Percentiles rank a stretch among this genome's conserved stretches.
phyloP scores from a whole-genome alignment of 2,888 invertebrate species.

The Saturnia pavonia region DNA sequence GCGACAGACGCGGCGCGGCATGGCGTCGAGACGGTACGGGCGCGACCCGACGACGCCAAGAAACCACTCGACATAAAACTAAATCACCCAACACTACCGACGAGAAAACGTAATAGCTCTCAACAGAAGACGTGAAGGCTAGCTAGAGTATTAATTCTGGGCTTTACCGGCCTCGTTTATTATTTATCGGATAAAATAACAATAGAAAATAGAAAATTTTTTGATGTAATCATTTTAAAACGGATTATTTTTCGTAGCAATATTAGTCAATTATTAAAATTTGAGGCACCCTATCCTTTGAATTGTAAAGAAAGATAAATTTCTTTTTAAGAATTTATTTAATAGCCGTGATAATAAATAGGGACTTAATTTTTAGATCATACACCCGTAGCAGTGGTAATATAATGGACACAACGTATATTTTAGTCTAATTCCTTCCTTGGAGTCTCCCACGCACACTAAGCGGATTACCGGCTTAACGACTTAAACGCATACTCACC shows the following conservation, averaged over 20 bases:
- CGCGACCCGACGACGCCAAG: conserved; percentile 70
- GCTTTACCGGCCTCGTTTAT: conserved; percentile 32
- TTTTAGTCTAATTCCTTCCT: conserved; percentile 67
- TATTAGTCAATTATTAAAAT: conserved; percentile 8
- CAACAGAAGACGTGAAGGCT: conserved; percentile 52
- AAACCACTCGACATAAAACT: conserved; percentile 72
- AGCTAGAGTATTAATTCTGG: conserved; percentile 48
- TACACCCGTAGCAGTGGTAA: neutral
- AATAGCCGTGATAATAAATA: neutral
- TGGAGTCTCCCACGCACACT: conserved; percentile 61
- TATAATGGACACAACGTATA: conserved; percentile 39
- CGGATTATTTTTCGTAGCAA: neutral
- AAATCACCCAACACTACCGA: conserved; percentile 57
- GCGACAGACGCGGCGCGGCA: conserved; percentile 27
- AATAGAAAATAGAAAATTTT: conserved; percentile 8
- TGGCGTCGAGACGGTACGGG: conserved; percentile 55
- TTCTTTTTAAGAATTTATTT: neutral
- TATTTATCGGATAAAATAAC: conserved; percentile 13
- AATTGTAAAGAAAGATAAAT: neutral
- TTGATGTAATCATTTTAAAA: conserved; percentile 1
- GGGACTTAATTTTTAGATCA: conserved; percentile 1
- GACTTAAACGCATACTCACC: conserved; percentile 67
- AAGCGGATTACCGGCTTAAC: conserved; percentile 79
- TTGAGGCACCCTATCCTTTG: neutral
- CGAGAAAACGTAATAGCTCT: conserved; percentile 60